Conservation (phyloP, 2,113 vertebrate species). For the Caloenas nicobarica region DNA sequence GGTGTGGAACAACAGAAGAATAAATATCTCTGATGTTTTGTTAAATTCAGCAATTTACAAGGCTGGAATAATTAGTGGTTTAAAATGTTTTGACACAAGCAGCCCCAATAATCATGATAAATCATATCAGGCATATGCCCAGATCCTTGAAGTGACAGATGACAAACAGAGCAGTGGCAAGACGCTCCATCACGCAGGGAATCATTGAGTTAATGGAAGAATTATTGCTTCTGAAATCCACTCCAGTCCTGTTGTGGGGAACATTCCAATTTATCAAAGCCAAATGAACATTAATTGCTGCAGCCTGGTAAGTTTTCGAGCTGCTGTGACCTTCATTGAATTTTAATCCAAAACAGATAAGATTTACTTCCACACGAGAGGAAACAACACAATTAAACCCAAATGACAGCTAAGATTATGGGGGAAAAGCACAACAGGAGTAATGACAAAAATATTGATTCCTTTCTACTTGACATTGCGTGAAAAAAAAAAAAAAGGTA, state of each 20-base stretch:
- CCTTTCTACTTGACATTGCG: slow-evolving; percentile 54
- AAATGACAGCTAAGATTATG: slow-evolving; percentile 78
- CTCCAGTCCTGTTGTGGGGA: slow-evolving; percentile 79
- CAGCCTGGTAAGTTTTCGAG: slow-evolving; percentile 82
- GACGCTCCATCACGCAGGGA: slow-evolving; percentile 70
- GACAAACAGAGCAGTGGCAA: slow-evolving; percentile 82
- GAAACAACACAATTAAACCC: slow-evolving; percentile 83
- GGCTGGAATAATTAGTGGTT: slow-evolving; percentile 76
- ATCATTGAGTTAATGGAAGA: slow-evolving; percentile 83
- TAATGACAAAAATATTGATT: slow-evolving; percentile 72
- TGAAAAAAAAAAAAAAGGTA: neutral
- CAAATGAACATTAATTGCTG: slow-evolving; percentile 87
- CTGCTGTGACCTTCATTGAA: slow-evolving; percentile 84
- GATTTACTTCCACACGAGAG: slow-evolving; percentile 83
- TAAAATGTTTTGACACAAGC: slow-evolving; percentile 75
- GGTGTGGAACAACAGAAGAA: neutral
- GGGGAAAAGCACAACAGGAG: slow-evolving; percentile 35
- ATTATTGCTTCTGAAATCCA: slow-evolving; percentile 82
- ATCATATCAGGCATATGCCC: slow-evolving; percentile 79
- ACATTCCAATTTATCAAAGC: slow-evolving; percentile 84
- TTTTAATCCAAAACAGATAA: slow-evolving; percentile 87
- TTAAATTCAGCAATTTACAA: slow-evolving; percentile 74
- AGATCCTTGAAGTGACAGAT: slow-evolving; percentile 82
- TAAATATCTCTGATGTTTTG: slow-evolving; percentile 37
- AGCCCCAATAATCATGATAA: slow-evolving; percentile 73